Percentiles rank a stretch among this genome's conserved stretches.
phyloP scores from a whole-genome alignment of 1,140 invertebrate species.

The Chelonus insularis region DNA sequence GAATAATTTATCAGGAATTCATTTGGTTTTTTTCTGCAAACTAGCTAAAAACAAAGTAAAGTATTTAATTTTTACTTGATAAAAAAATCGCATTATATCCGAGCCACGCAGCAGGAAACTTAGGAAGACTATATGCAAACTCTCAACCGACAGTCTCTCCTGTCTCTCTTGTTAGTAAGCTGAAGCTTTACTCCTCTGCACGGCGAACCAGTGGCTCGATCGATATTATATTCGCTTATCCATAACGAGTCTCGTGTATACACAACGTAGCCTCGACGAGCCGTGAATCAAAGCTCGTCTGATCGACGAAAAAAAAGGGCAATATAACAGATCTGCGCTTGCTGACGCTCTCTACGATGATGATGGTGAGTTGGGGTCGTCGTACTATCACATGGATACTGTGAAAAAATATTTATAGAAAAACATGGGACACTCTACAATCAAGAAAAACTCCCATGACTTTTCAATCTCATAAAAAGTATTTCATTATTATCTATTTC shows the following conservation, averaged over 20 bases:
- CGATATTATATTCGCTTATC: slow-evolving; percentile 36
- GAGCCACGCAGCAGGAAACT: no score
- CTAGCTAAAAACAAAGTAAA: no score
- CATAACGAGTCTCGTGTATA: slow-evolving; percentile 30
- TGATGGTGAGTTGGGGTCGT: background rate
- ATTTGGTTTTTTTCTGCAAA: no score
- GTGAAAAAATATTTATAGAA: slow-evolving; percentile 8
- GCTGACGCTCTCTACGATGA: background rate
- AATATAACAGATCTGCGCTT: background rate
- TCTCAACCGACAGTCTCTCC: slow-evolving; percentile 2
- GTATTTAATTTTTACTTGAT: background rate
- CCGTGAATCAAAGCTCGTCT: slow-evolving; percentile 34
- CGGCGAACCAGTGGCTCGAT: slow-evolving; percentile 32
- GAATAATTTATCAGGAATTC: no score
- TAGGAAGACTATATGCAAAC: no score
- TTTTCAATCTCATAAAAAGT: no score
- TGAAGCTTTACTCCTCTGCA: slow-evolving; percentile 5
- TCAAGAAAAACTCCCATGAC: no score
- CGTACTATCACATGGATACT: background rate
- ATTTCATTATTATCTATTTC: no score
- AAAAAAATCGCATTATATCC: background rate
- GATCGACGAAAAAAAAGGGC: slow-evolving; percentile 26
- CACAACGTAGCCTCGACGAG: slow-evolving; percentile 26
- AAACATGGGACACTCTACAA: background rate
- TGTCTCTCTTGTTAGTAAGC: no score